Evolutionary conservation across 2,888 invertebrate species (phyloP).

Genomic region (Archaeoteleia sp.): DNA sequence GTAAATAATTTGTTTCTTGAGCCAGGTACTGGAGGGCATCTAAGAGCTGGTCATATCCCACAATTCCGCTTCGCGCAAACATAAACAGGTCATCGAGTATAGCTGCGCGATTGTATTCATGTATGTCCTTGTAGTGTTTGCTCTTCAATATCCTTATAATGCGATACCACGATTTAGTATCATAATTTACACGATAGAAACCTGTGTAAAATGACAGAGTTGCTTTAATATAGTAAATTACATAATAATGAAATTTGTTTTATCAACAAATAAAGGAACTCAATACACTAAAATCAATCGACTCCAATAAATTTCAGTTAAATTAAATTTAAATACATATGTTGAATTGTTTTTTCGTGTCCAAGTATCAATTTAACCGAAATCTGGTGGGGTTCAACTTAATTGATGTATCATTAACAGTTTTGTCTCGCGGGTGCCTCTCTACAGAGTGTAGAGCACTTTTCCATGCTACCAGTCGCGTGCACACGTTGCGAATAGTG

Average conservation of each 20-base stretch:
- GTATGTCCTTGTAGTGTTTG: constrained; percentile 76
- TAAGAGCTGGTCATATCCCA: constrained; percentile 77
- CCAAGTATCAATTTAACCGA: too few relatives aligned
- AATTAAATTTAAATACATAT: too few relatives aligned
- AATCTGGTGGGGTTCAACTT: too few relatives aligned
- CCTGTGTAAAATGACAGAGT: constrained; percentile 76
- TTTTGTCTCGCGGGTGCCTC: too few relatives aligned
- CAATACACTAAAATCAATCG: too few relatives aligned
- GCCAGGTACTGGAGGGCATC: constrained; percentile 78
- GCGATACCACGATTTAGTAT: constrained; percentile 77
- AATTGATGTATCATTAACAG: too few relatives aligned
- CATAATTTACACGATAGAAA: constrained; percentile 81
- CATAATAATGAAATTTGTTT: constrained; percentile 1
- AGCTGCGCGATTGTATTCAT: constrained; percentile 81
- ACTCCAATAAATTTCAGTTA: too few relatives aligned
- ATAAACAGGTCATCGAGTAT: constrained; percentile 82
- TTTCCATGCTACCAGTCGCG: too few relatives aligned
- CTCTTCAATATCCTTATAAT: constrained; percentile 76
- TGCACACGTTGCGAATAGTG: too few relatives aligned
- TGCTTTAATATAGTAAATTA: too few relatives aligned
- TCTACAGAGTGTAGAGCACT: too few relatives aligned
- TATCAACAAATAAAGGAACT: not conserved
- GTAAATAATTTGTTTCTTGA: constrained; percentile 81
- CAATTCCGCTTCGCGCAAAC: constrained; percentile 77
- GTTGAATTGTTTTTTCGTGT: too few relatives aligned